These are phyloP conservation scores for Noctuana brunneofusca DNA, from an alignment of 2,888 invertebrate genomes.

Conservation along the genomic window DNA sequence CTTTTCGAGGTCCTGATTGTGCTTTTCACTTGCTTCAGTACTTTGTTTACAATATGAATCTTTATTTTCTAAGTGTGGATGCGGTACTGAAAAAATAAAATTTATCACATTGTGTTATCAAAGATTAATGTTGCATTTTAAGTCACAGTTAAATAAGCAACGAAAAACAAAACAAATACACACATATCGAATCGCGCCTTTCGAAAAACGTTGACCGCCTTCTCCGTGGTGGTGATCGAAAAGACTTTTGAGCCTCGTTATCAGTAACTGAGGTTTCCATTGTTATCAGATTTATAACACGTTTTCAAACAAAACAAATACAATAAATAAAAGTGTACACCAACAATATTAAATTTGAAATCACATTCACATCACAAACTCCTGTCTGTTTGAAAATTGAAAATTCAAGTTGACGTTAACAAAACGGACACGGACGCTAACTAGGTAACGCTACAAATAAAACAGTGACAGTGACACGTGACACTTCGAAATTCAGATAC, in stretches of 20 bases:
- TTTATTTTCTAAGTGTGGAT: constrained; percentile 49
- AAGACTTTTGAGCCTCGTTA: constrained; percentile 55
- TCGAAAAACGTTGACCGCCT: constrained; percentile 75
- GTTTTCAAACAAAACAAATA: not conserved
- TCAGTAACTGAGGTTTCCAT: constrained; percentile 67
- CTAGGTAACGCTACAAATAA: not conserved
- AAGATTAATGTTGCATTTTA: not conserved
- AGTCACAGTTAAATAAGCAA: not conserved
- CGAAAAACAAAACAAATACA: constrained; percentile 1
- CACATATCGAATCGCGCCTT: constrained; percentile 69
- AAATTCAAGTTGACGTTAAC: constrained; percentile 34
- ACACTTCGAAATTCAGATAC: too few species aligned
- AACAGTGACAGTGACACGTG: too few species aligned
- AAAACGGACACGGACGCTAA: constrained; percentile 36
- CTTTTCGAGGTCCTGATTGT: constrained; percentile 53
- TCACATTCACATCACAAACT: not conserved
- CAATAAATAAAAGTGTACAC: not conserved
- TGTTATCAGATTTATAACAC: not conserved
- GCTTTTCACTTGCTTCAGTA: constrained; percentile 47
- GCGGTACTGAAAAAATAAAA: constrained; percentile 55
- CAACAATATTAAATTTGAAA: not conserved
- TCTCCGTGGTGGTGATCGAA: constrained; percentile 68
- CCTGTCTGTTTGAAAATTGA: not conserved
- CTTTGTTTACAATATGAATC: constrained; percentile 42
- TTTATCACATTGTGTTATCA: not conserved